Base-by-base conservation (phyloP, 2,113 vertebrate genomes). In the Lipophrys pholis region DNA sequence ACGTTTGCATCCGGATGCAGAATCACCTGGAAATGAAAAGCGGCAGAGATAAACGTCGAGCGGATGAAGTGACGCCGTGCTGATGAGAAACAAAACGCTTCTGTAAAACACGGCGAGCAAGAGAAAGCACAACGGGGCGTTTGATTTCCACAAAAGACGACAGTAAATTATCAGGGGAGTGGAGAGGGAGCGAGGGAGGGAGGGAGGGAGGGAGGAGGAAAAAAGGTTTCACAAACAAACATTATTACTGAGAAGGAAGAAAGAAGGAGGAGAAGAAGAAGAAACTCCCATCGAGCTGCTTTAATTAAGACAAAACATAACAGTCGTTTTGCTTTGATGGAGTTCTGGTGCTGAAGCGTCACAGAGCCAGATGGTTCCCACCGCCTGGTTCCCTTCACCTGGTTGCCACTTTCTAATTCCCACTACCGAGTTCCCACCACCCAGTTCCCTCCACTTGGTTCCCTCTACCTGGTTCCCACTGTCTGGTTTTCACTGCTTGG, bases 231-330 rank as follows among this genome's bases (percentile, higher is more conserved):
- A 65, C 77, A 87, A 88, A 87, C 70, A 65, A 80, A 78, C 8
- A 57, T 60, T 52, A 75, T 78, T 74, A 74, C 66, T 68, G 56
- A 64, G 38, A 56, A 39, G 45, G 14, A 15, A 57, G 56, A 11
- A 55, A 60, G 39, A 39, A 42, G 21, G 58, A 57, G 39, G 5
- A 46, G 11, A 11, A 51, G 59, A 11, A 54, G 48, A 53, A 43
- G 49, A 38, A 72, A 60, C n/a, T 7, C n/a, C 42, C 65, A 67
- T 57, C 64, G 78, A 45, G 51, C 73, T 69, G 85, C 86, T 86
- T 88, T 90, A 91, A 94, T 93, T 93, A 93, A 86, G 59, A 65
- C 82, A 88, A 93, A 91, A 92, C 91, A 94, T 92, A 90, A 89
- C 86, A 86, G 78, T 73, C 87, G 81, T 88, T 93, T 92, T 90